phyloP scores from a whole-genome alignment of 2,113 vertebrate genomes.

The Cephalopterus ornatus region DNA sequence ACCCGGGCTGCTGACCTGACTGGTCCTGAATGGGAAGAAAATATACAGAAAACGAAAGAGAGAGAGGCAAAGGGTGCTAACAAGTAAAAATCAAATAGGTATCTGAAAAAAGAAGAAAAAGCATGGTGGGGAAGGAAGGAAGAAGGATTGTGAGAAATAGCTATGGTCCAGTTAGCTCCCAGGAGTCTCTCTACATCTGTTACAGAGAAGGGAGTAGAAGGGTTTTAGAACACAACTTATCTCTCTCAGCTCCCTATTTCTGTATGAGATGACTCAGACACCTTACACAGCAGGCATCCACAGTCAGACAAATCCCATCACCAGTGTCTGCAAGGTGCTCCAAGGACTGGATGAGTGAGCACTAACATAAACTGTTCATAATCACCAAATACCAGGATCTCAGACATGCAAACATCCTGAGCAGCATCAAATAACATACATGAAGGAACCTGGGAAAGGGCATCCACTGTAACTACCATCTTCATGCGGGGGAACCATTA shows the following conservation, averaged over 20 bases:
- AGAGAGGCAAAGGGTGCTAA: neutral
- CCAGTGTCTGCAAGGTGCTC: neutral
- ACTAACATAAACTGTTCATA: neutral
- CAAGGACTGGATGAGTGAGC: neutral
- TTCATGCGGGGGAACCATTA: neutral
- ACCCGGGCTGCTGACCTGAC: neutral
- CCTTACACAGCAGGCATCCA: neutral
- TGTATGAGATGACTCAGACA: neutral
- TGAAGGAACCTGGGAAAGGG: neutral
- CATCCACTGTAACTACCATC: neutral
- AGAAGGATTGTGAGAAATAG: neutral
- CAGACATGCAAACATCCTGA: accelerated
- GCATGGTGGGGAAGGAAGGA: neutral
- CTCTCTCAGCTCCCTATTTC: neutral
- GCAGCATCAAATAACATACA: accelerated
- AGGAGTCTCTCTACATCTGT: neutral
- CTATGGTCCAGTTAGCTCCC: neutral
- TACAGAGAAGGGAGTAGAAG: neutral
- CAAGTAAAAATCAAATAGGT: neutral
- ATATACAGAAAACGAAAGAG: neutral
- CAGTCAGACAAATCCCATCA: neutral
- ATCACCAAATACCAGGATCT: neutral
- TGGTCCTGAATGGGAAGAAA: neutral
- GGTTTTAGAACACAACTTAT: neutral
- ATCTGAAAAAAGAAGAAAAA: neutral